phyloP scores from a whole-genome alignment of 1,140 invertebrate genomes.

The Drosophila repleta region DNA sequence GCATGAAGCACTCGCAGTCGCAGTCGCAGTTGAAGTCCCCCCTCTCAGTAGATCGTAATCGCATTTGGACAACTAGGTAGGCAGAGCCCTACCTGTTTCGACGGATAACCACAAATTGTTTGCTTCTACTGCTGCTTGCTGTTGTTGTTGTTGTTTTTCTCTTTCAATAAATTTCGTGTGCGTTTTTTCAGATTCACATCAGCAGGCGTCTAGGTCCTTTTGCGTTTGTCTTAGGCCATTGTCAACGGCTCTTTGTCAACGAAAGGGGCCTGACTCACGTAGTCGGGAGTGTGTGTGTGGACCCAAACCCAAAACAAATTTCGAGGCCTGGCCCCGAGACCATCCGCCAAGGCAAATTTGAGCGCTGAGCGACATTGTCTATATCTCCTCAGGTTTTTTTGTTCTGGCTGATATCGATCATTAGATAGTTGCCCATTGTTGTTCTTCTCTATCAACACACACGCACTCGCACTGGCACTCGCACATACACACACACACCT shows the following conservation, averaged over 20 bases:
- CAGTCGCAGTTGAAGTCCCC: not conserved
- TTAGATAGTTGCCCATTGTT: constrained; percentile 52
- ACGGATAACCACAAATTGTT: constrained; percentile 60
- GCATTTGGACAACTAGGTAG: constrained; percentile 4
- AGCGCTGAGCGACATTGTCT: constrained; percentile 34
- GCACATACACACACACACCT: constrained; percentile 21
- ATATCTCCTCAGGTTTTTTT: constrained; percentile 29
- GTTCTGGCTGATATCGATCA: constrained; percentile 57
- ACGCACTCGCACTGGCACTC: too few relatives aligned
- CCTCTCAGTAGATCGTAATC: constrained; percentile 41
- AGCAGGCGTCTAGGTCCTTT: constrained; percentile 38
- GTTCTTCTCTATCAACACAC: constrained; percentile 5
- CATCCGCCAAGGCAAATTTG: constrained; percentile 31
- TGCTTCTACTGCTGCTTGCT: constrained; percentile 19
- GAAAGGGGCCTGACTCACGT: constrained; percentile 40
- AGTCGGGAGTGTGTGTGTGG: constrained; percentile 7
- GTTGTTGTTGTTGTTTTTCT: not conserved
- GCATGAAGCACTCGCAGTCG: not conserved
- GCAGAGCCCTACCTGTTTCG: constrained; percentile 40
- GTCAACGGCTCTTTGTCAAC: constrained; percentile 50
- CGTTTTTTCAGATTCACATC: constrained; percentile 49
- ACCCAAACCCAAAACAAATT: constrained; percentile 3
- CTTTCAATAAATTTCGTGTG: constrained; percentile 38
- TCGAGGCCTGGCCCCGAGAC: constrained; percentile 3
- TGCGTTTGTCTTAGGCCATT: constrained; percentile 34